These are phyloP conservation scores for Hirtodrosophila trivittata DNA, from an alignment of 2,888 invertebrate genomes.

Conservation along the genomic window DNA sequence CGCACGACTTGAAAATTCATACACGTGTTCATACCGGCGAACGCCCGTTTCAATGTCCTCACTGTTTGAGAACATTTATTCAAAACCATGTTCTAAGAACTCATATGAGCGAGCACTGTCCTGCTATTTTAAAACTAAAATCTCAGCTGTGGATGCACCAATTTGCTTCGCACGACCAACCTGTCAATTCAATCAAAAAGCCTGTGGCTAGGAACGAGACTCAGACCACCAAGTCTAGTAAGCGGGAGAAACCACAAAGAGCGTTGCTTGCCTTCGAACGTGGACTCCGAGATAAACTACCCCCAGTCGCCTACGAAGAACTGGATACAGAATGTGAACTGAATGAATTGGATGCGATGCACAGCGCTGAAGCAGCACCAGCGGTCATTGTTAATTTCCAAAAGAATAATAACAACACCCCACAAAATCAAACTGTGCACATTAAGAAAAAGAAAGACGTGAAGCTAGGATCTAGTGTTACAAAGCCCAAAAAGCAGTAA, in stretches of 20 bases:
- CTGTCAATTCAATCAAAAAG: neutral
- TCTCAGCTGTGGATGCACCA: conserved; percentile 85
- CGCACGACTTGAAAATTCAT: conserved; percentile 85
- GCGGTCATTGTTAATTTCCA: neutral
- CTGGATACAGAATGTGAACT: conserved; percentile 41
- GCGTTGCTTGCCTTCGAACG: conserved; percentile 15
- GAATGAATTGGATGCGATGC: conserved; percentile 12
- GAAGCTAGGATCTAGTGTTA: too few species aligned
- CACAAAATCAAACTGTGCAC: neutral
- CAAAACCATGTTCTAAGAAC: conserved; percentile 85
- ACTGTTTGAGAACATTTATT: conserved; percentile 81
- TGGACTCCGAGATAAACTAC: conserved; percentile 27
- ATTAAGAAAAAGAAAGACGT: neutral
- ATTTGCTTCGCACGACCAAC: conserved; percentile 78
- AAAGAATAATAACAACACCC: neutral
- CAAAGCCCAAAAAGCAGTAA: conserved; percentile 6
- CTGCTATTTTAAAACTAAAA: conserved; percentile 69
- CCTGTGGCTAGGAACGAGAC: conserved; percentile 1
- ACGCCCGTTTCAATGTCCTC: conserved; percentile 85
- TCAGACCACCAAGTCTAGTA: neutral
- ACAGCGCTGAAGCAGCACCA: neutral
- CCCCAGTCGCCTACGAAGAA: conserved; percentile 42
- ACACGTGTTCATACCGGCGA: conserved; percentile 85
- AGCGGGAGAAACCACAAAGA: conserved; percentile 3
- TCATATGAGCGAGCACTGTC: conserved; percentile 85